Evolutionary conservation across 2,113 vertebrate species (phyloP), one percentile per base, ranked within the genome.

Genomic region (Synodontis membranacea): DNA sequence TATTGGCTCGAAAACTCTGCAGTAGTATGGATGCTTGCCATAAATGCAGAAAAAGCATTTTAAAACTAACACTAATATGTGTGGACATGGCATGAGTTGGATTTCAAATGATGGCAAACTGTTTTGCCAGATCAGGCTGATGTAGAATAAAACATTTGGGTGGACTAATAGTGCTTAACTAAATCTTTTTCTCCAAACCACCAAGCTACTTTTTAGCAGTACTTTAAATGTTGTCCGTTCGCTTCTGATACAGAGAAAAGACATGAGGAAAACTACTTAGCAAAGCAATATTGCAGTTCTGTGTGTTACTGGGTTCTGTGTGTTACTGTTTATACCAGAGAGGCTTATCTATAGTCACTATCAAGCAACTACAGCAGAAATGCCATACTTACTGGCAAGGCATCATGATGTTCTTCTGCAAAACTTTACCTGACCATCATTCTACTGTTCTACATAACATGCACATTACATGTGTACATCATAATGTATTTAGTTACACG

Each of bases 341-440:
- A 23, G 23, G 58, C 28, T 60, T 28, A 25, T 60, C 25, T 60
- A 28, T 8, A 60, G 58, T 25, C 23, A 60, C 25, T 58, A 58
- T 60, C 58, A 60, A 28, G 28, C 58, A 28, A 58, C 34, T 76
- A 54, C 72, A 84, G 44, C 76, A 46, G n/a, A 46, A 76, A 66
- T 60, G n/a, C 58, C 39, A 46, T 17, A 64, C 23, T 44, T 14
- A 31, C 25, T 50, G 28, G 46, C 44, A 52, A 70, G 15, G 25
- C 28, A 21, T 66, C 9, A 34, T 66, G 1, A 68, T 34, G 1
- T 25, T 83, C 34, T 68, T 68, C 23, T 19, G 25, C 5, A 64
- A 23, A 68, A 7, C 19, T 28, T n/a, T 46, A 46, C 3, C 6
- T 46, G 58, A 82, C 44, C 48, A 81, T 37, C 56, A 62, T 62